Evolutionary conservation across 2,888 invertebrate genomes (phyloP).

Genomic region (Pristionchus fissidentatus): DNA sequence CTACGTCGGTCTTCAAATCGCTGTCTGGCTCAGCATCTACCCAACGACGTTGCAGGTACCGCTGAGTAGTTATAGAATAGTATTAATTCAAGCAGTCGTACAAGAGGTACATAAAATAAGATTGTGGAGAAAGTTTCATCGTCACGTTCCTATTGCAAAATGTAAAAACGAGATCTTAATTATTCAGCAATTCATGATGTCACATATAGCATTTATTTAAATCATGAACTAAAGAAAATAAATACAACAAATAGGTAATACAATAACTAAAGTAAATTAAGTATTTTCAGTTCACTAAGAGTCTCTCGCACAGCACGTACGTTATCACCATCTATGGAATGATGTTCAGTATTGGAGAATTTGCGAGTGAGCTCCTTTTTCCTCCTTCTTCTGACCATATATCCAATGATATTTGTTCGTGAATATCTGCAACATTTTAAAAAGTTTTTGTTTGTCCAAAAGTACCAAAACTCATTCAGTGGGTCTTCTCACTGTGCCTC

Average conservation of each 20-base stretch:
- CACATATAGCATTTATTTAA: neutral
- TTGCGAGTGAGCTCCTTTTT: slow-evolving; percentile 23
- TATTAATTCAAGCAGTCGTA: no score
- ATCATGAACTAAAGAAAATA: no score
- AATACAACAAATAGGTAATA: neutral
- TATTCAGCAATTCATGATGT: neutral
- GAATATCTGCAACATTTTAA: neutral
- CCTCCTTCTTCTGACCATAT: neutral
- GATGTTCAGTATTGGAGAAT: slow-evolving; percentile 30
- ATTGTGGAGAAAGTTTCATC: neutral
- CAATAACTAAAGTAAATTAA: neutral
- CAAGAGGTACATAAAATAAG: no score
- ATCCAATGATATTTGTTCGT: neutral
- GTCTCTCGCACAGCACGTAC: slow-evolving; percentile 23
- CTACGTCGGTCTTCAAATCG: slow-evolving; percentile 61
- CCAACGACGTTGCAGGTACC: slow-evolving; percentile 56
- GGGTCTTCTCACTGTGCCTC: slow-evolving; percentile 14
- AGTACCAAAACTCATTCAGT: neutral
- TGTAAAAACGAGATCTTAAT: neutral
- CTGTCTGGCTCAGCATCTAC: slow-evolving; percentile 61
- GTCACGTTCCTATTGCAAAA: no score
- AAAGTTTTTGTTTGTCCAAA: neutral
- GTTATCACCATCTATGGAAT: slow-evolving; percentile 32
- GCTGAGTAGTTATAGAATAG: no score
- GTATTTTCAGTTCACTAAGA: slow-evolving; percentile 34